Percentiles rank a stretch among this genome's conserved stretches.
phyloP scores from a whole-genome alignment of 1,140 invertebrate genomes.

The Drosophila melanica region DNA sequence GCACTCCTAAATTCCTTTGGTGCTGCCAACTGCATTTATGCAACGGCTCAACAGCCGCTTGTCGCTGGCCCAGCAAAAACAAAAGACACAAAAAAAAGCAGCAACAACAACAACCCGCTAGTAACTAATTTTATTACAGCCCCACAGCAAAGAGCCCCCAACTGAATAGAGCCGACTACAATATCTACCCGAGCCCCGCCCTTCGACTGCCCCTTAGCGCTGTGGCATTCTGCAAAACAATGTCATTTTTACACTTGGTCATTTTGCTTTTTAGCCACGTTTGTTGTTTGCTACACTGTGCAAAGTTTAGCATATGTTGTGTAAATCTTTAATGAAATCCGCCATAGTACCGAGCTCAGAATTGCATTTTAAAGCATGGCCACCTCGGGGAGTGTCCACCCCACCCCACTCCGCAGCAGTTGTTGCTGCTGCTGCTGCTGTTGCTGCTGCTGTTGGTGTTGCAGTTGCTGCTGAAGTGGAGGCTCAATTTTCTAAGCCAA shows the following conservation, averaged over 20 bases:
- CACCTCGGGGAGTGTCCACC: slow-evolving; percentile 3
- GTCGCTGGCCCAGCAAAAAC: slow-evolving; percentile 5
- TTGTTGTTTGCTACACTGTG: slow-evolving; percentile 40
- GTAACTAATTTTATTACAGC: slow-evolving; percentile 64
- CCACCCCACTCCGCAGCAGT: slow-evolving; percentile 1
- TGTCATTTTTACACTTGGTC: slow-evolving; percentile 79
- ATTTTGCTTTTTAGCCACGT: slow-evolving; percentile 58
- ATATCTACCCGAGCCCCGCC: not conserved
- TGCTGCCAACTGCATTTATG: slow-evolving; percentile 73
- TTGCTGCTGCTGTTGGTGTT: slow-evolving; percentile 18
- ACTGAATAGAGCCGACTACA: slow-evolving; percentile 42
- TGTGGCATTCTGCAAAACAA: slow-evolving; percentile 53
- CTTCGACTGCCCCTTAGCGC: no score
- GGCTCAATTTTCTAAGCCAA: slow-evolving; percentile 80
- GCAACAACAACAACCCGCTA: slow-evolving; percentile 29
- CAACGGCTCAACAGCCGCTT: slow-evolving; percentile 45
- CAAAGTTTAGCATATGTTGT: slow-evolving; percentile 78
- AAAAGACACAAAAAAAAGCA: slow-evolving; percentile 39
- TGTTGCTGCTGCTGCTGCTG: slow-evolving; percentile 25
- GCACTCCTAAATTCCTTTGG: slow-evolving; percentile 74
- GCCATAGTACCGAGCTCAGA: slow-evolving; percentile 70
- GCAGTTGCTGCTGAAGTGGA: slow-evolving; percentile 47
- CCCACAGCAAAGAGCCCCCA: slow-evolving; percentile 69
- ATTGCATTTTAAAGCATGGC: slow-evolving; percentile 73
- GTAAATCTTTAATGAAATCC: slow-evolving; percentile 81